Evolutionary conservation across 2,888 invertebrate species (phyloP).

Genomic region (Octonoba sinensis): DNA sequence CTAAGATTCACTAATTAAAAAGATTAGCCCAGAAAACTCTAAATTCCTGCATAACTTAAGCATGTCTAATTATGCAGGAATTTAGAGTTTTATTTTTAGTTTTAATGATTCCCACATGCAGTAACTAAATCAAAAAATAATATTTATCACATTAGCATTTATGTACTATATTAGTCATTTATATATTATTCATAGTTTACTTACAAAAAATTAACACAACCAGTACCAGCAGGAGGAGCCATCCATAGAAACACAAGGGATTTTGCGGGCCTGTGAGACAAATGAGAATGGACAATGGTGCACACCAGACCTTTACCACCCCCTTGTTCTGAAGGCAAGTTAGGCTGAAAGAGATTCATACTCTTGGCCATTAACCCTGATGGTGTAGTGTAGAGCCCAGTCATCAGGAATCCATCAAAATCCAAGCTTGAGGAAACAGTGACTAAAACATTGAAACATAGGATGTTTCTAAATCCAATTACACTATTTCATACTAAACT

Average conservation of each 20-base stretch:
- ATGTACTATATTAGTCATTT: no score
- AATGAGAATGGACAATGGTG: slow-evolving; percentile 70
- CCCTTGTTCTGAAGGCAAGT: slow-evolving; percentile 43
- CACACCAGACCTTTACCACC: slow-evolving; percentile 70
- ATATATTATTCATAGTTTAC: slow-evolving; percentile 58
- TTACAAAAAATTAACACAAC: slow-evolving; percentile 72
- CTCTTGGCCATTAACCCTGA: slow-evolving; percentile 45
- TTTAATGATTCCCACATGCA: no score
- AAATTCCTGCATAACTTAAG: no score
- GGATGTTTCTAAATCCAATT: no score
- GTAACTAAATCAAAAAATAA: no score
- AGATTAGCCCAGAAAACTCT: no score
- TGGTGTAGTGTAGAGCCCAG: slow-evolving; percentile 70
- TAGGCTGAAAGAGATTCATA: slow-evolving; percentile 23
- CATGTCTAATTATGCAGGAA: no score
- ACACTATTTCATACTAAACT: no score
- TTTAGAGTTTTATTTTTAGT: no score
- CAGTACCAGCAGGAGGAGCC: slow-evolving; percentile 71
- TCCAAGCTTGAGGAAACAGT: slow-evolving; percentile 70
- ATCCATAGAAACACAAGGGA: slow-evolving; percentile 70
- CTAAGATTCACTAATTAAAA: no score
- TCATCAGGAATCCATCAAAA: slow-evolving; percentile 71
- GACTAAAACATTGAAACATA: slow-evolving; percentile 66
- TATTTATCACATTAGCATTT: no score
- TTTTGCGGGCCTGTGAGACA: slow-evolving; percentile 68